phyloP scores from a whole-genome alignment of 2,797 vertebrate species.

The Periparus ater region DNA sequence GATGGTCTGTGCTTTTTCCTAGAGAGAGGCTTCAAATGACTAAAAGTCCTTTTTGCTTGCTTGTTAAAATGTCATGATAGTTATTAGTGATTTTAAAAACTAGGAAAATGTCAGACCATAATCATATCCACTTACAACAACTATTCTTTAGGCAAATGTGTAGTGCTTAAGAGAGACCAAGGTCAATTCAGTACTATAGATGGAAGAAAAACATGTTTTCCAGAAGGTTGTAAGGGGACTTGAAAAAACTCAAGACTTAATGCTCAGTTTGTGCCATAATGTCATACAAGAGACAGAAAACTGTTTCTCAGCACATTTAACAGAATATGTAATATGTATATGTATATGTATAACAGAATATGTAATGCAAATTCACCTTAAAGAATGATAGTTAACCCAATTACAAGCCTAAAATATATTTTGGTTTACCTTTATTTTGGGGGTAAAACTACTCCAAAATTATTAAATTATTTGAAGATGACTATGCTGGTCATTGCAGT shows the following conservation, averaged over 20 bases:
- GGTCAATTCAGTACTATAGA: neutral
- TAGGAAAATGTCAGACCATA: neutral
- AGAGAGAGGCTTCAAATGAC: neutral
- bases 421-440: neutral
- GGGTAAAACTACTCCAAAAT: neutral
- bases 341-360: no score
- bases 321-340: rapidly evolving
- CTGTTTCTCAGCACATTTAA: neutral
- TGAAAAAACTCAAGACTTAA: neutral
- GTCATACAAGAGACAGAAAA: neutral
- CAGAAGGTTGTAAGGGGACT: neutral
- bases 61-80: neutral
- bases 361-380: neutral
- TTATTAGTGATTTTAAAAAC: neutral
- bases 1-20: neutral
- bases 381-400: neutral
- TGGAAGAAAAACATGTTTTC: neutral
- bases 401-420: neutral
- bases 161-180: neutral
- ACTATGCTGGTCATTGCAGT: neutral
- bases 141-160: neutral
- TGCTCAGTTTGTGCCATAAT: neutral
- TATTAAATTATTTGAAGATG: neutral
- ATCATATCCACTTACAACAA: neutral
- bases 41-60: neutral